Percentiles rank a stretch among this genome's conserved stretches.
These are phyloP conservation scores for Sebastes trivittatus DNA, from an alignment of 2,797 vertebrate species.

Conservation along the genomic window DNA sequence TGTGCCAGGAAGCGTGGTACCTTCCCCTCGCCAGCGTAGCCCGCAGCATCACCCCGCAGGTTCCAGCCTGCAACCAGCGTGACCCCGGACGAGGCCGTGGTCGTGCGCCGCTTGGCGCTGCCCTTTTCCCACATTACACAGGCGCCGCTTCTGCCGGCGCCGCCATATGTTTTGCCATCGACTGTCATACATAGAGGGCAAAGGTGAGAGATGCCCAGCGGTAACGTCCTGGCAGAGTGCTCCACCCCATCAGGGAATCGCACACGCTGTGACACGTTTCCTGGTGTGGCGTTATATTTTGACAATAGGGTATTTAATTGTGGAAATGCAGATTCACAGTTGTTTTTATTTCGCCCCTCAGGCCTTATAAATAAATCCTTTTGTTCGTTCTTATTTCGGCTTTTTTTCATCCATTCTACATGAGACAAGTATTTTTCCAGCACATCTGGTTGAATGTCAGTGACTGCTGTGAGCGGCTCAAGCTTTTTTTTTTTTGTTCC, in stretches of 20 bases:
- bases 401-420: constrained; percentile 2
- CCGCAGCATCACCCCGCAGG: constrained; percentile 40
- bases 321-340: constrained; percentile 31
- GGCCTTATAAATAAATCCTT: not conserved
- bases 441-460: constrained; percentile 3
- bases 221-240: constrained; percentile 55
- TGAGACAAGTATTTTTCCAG: constrained; percentile 13
- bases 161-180: constrained; percentile 57
- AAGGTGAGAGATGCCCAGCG: constrained; percentile 64
- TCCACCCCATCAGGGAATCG: constrained; percentile 61
- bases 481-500: not conserved
- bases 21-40: not conserved
- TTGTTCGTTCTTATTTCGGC: not conserved
- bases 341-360: constrained; percentile 3
- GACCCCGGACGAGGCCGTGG: constrained; percentile 42
- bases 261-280: constrained; percentile 44
- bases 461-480: constrained; percentile 10
- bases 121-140: constrained; percentile 39
- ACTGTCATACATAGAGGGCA: constrained; percentile 58
- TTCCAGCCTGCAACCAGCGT: constrained; percentile 34
- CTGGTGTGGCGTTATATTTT: constrained; percentile 36
- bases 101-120: constrained; percentile 28
- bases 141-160: constrained; percentile 12
- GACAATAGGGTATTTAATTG: constrained; percentile 32
- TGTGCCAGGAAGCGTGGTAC: constrained; percentile 2